Evolutionary conservation across 2,888 invertebrate species (phyloP), one percentile per base, ranked within the genome.

Genomic region (Chrysolina americana): DNA sequence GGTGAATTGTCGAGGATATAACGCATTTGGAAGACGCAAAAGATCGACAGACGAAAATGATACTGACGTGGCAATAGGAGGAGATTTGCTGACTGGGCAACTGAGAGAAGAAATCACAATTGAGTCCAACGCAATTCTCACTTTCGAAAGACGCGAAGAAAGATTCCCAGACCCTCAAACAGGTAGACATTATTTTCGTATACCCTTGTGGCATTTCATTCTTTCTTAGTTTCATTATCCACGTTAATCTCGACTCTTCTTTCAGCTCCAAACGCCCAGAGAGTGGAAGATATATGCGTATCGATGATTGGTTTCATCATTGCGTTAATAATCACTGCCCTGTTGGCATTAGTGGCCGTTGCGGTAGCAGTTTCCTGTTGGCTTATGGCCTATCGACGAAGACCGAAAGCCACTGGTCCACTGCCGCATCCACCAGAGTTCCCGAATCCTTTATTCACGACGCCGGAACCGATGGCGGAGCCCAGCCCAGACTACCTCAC

Each of bases 281-380:
- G 92, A 79, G 91, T 91, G 65, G 94, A 95, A 88, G 95, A 96
- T 85, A 97, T 98, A 85, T 98, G 97, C 89, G 96, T 98, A 81
- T 97, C 97, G 72, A 96, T 96, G 91, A 94, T 97, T 83, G 96
- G 97, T 78, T 93, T 98, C 85, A 96, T 97, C 82, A 96, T 97
- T 85, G 96, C 97, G 80, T 90, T 97, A 84, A 95, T 97, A 78
- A 94, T 98, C 86, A 98, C 97, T 80, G 97, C 97, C 66, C 91
- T 97, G 77, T 89, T 98, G 85, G 97, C 97, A 74, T 90, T 98
- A 79, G 97, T 97, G 75, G 97, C 97, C 73, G 97, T 98, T 73
- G 97, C 97, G 41, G 95, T 97, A 68, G 97, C 97, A 73, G 97
- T 97, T 74, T 97, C 96, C 77, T 97, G 97, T 89, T 98, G 97